Evolutionary conservation across 2,113 vertebrate species (phyloP).

Genomic region (Quiscalus mexicanus): DNA sequence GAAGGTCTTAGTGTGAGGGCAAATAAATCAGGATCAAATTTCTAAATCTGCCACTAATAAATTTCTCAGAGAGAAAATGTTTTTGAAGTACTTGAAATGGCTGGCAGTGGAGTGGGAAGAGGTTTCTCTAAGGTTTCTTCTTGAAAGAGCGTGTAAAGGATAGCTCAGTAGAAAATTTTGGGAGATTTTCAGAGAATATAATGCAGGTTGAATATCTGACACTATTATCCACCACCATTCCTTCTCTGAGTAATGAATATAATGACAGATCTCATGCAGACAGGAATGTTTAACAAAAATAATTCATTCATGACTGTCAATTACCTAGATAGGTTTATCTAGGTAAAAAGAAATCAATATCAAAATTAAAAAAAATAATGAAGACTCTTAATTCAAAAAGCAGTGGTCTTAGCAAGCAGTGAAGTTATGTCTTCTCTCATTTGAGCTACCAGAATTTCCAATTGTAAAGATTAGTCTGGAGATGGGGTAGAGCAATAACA

Average conservation of each 20-base stretch:
- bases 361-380: too few relatives aligned
- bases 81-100: background rate
- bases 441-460: background rate
- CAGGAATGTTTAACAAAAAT: background rate
- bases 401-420: background rate
- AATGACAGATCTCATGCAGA: background rate
- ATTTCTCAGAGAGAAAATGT: background rate
- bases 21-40: background rate
- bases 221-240: background rate
- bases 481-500: background rate
- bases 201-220: background rate
- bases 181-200: background rate
- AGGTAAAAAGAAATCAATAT: background rate
- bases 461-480: background rate
- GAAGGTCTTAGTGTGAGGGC: background rate
- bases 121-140: background rate
- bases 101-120: background rate
- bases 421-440: background rate
- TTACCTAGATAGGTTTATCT: background rate
- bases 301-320: background rate
- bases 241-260: background rate
- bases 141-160: background rate
- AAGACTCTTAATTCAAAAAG: accelerated
- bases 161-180: background rate
- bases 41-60: background rate